Base-by-base conservation (phyloP, 2,888 invertebrate genomes). In the Drosophila quinaria region DNA sequence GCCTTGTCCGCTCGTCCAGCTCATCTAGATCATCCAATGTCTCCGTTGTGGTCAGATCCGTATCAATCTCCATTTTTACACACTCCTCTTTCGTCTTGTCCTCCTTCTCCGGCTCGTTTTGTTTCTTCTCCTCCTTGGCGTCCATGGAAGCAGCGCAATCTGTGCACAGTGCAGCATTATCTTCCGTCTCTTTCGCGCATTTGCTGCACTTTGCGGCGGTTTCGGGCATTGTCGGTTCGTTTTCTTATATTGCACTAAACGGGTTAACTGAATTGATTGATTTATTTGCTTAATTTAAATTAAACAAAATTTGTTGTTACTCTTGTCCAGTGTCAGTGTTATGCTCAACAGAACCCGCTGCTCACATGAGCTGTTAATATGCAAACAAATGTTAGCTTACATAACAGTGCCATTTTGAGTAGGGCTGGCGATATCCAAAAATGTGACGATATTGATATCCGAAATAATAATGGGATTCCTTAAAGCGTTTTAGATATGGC, bases 41-140 rank as follows among this genome's bases (percentile, higher is more conserved):
- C 49, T 80, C 87, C 11, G 70, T 70, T 11, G 87, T 82, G 50
- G 83, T 80, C 33, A 83, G 19, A 52, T 87, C 81, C 9, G 69
- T 44, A 29, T 78, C 68, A 2, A 74, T 54, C 17, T 84, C 68
- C 74, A 76, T 78, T 56, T 70, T 67, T 4, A 42, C 31, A 19
- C 31, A 37, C 13, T 70, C 37, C 13, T 9, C n/a, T 13, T 19
- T 11, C 10, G 17, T 2, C 42, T 19, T 42, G 11, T 19, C 17
- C 15, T 47, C 15, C 31, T 17, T 13, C 3, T 70, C 46, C n/a
- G 41, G 29, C 22, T 13, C 17, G 17, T 22, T 35, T 35, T 13
- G 19, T 4, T 33, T n/a, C 3, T 17, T 13, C 13, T 35, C 35
- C 13, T 33, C n/a, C 4, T 17, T 35, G 10, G 49, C 56, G 4